Percentiles rank a stretch among this genome's conserved stretches.
Conservation (phyloP, 2,797 vertebrate genomes). For the Hippoglossus hippoglossus region DNA sequence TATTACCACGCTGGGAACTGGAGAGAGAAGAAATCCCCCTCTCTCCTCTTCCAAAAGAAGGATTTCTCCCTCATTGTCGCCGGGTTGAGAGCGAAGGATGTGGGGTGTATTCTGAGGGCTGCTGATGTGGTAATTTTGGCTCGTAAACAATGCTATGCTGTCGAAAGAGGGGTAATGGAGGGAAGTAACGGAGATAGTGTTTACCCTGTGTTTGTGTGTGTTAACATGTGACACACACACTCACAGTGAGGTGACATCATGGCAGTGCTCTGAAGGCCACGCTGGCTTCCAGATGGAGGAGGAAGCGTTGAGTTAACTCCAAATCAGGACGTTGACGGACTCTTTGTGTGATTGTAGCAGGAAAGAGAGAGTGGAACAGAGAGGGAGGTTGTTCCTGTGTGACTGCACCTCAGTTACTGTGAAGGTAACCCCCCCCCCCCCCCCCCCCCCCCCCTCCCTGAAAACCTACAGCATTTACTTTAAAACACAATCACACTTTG, state of each 20-base stretch:
- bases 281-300: conserved; percentile 53
- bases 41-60: conserved; percentile 61
- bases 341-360: conserved; percentile 47
- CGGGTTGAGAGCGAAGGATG: conserved; percentile 61
- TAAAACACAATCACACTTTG: too few species aligned
- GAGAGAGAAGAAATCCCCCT: conserved; percentile 66
- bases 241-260: conserved; percentile 65
- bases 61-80: conserved; percentile 70
- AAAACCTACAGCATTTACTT: too few species aligned
- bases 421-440: too few species aligned
- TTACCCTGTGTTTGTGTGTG: conserved; percentile 49
- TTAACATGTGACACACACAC: conserved; percentile 8
- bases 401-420: too few species aligned
- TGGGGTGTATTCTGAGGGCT: conserved; percentile 65
- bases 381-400: conserved; percentile 6
- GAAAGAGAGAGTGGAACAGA: conserved; percentile 26
- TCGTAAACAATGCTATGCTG: conserved; percentile 73
- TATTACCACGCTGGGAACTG: conserved; percentile 69
- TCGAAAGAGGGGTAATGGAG: conserved; percentile 60
- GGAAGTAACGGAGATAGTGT: conserved; percentile 58
- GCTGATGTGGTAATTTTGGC: conserved; percentile 79
- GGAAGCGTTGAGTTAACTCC: conserved; percentile 63
- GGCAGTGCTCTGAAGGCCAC: conserved; percentile 43
- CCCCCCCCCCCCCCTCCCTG: too few species aligned
- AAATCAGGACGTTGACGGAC: conserved; percentile 43